Base-by-base conservation (phyloP, 2,113 vertebrate species). In the Cheilinus undulatus region DNA sequence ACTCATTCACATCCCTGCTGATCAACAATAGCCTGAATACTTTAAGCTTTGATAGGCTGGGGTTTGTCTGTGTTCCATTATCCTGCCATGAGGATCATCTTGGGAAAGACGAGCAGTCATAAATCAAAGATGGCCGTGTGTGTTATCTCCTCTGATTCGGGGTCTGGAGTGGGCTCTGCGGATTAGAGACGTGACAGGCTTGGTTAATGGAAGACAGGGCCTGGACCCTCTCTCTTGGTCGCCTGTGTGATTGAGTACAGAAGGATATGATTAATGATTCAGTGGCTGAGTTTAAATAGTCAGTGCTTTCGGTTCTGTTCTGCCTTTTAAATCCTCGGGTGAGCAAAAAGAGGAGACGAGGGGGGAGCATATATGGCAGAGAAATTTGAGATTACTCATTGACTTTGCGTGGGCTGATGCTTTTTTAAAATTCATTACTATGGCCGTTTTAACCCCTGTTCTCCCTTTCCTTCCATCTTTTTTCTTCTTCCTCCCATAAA, bases 201-300 rank as follows among this genome's bases (percentile, higher is more conserved):
- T 72, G 78, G 83, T 69, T 81, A 91, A 86, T 83, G 62, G 76
- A 81, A 64, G 82, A 76, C 64, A 52, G 62, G 28, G 43, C 24
- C 64, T 24, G 69, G 77, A 70, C 62, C 65, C 64, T 78, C 74
- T 48, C 8, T 78, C 49, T 69, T 71, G 63, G 28, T 70, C 49
- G 74, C 38, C 49, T 60, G 53, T 68, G 48, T 81, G 80, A 77
- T 81, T 62, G 88, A 76, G 65, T 54, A 36, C 57, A 52, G 59
- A 68, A 57, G 59, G 76, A 60, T 43, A 83, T 74, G 78, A 81
- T 84, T 76, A 82, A 84, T 78, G 75, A 85, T 79, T 82, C 43
- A 76, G 56, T 61, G 71, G 61, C 68, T 32, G 52, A 76, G 73
- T 82, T 82, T 80, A 53, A 79, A 85, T 78, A 73, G 69, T 73